These are phyloP conservation scores for Sphaeramia orbicularis DNA, from an alignment of 2,797 vertebrate genomes.

Conservation along the genomic window DNA sequence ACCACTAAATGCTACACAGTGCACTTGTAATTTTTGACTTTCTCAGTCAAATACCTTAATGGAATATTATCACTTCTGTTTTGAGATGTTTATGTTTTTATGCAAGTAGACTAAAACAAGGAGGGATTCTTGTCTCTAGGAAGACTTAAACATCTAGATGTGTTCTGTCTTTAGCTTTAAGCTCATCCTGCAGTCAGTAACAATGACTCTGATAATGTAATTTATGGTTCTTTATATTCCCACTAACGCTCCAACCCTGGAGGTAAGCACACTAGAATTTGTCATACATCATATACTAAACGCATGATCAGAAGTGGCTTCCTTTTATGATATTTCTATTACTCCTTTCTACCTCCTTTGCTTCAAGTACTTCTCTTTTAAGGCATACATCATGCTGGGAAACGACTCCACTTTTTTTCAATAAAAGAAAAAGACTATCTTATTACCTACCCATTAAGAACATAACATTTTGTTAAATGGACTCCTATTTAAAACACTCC, in stretches of 20 bases:
- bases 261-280: slow-evolving; percentile 42
- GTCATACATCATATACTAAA: slow-evolving; percentile 56
- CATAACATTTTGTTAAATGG: slow-evolving; percentile 86
- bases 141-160: too few species aligned
- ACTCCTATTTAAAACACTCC: slow-evolving; percentile 86
- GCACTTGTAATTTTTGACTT: slow-evolving; percentile 1
- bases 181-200: slow-evolving; percentile 21
- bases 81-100: too few species aligned
- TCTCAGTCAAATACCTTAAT: too few species aligned
- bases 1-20: background rate
- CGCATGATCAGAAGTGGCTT: slow-evolving; percentile 56
- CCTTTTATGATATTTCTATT: slow-evolving; percentile 62
- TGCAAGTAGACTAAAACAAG: too few species aligned
- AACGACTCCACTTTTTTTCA: slow-evolving; percentile 76
- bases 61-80: too few species aligned
- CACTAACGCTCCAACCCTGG: slow-evolving; percentile 28
- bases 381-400: slow-evolving; percentile 75
- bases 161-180: slow-evolving; percentile 5
- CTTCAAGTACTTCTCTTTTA: slow-evolving; percentile 64
- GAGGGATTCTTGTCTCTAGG: too few species aligned
- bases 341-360: slow-evolving; percentile 36
- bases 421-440: slow-evolving; percentile 84
- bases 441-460: slow-evolving; percentile 87
- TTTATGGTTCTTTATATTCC: slow-evolving; percentile 37
- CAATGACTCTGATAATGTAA: slow-evolving; percentile 22